Conservation (phyloP, 2,797 vertebrate genomes). For the Muraenolepis orangiensis region DNA sequence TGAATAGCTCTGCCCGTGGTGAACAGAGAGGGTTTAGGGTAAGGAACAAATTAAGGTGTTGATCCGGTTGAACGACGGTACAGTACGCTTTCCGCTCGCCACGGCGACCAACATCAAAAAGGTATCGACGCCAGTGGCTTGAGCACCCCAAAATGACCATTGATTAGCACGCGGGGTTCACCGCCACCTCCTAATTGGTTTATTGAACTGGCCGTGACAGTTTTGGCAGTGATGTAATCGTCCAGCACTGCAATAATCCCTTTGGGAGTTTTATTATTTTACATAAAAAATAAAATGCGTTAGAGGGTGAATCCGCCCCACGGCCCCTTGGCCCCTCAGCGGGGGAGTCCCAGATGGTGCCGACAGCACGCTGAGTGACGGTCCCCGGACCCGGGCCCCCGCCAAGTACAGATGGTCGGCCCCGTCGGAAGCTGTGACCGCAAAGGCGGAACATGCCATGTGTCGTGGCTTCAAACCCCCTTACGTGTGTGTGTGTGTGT, state of each 20-base stretch:
- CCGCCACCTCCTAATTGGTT: neutral
- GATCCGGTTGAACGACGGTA: too few relatives aligned
- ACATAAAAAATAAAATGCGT: neutral
- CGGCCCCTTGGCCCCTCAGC: neutral
- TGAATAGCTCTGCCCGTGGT: too few relatives aligned
- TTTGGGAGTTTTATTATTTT: neutral
- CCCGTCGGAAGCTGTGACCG: neutral
- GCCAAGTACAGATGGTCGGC: neutral
- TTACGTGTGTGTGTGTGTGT: neutral
- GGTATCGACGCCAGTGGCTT: too few relatives aligned
- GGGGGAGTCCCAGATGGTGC: neutral
- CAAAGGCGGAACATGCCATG: neutral
- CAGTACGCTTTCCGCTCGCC: too few relatives aligned
- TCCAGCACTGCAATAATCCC: neutral
- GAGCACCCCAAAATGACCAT: too few relatives aligned
- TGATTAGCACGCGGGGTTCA: too few relatives aligned
- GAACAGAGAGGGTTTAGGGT: too few relatives aligned
- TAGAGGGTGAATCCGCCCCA: neutral
- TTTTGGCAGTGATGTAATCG: neutral
- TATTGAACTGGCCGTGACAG: neutral
- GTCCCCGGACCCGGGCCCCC: neutral
- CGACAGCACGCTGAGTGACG: neutral
- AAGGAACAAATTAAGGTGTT: neutral
- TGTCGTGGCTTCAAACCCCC: too few relatives aligned
- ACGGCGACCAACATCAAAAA: too few relatives aligned